phyloP scores from a whole-genome alignment of 1,140 invertebrate species.

The Plutomurus gul region DNA sequence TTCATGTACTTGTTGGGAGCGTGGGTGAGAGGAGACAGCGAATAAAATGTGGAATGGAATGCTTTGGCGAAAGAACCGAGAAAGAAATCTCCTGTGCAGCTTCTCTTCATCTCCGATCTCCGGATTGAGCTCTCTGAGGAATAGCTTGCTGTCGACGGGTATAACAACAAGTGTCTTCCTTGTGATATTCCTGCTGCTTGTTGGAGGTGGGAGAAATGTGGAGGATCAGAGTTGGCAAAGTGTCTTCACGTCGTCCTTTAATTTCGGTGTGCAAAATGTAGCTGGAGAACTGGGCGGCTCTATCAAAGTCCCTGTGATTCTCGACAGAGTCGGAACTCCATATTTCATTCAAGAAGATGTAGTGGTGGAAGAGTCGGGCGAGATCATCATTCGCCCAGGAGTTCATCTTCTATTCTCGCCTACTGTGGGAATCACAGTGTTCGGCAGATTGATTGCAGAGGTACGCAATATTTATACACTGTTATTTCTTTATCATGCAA shows the following conservation, averaged over 20 bases:
- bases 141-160: conserved; percentile 4
- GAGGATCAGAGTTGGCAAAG: not conserved
- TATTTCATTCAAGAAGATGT: conserved; percentile 80
- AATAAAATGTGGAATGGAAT: conserved; percentile 26
- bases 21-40: not conserved
- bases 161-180: conserved; percentile 30
- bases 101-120: conserved; percentile 9
- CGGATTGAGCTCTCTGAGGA: conserved; percentile 1
- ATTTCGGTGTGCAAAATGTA: not conserved
- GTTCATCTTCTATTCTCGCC: conserved; percentile 82
- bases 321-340: conserved; percentile 68
- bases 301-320: conserved; percentile 53
- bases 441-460: conserved; percentile 65
- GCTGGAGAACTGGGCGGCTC: conserved; percentile 38
- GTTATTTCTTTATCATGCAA: too few species aligned
- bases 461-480: too few species aligned
- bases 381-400: conserved; percentile 81
- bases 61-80: not conserved
- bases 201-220: not conserved
- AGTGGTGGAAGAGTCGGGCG: conserved; percentile 72
- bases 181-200: not conserved
- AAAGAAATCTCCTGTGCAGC: not conserved
- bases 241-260: not conserved
- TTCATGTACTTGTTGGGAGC: not conserved
- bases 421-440: conserved; percentile 86